Base-by-base conservation (phyloP, 2,797 vertebrate genomes). In the Echeneis naucrates region DNA sequence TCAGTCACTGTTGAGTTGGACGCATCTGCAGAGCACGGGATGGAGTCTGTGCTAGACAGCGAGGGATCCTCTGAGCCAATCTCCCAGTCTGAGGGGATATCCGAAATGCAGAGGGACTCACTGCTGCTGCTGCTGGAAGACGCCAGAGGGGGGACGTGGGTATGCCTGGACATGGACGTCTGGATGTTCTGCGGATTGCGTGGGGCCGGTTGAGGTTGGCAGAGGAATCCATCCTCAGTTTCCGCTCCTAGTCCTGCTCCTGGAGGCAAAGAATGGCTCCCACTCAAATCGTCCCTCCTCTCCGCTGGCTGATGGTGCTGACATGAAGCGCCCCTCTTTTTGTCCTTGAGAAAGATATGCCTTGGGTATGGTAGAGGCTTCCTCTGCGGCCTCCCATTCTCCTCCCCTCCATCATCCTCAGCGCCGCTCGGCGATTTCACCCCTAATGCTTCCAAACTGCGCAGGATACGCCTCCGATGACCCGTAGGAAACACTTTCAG, bases 391-490 rank as follows among this genome's bases (percentile, higher is more conserved):
- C 6, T 7, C 10, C 50, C 14, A 5, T 62, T 68, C 23, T 53
- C 66, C 1, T 2, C 12, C 16, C 33, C 74, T 26, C 27, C 76
- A 17, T 59, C 64, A 19, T 78, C 77, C 11, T 76, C 83, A 10
- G 50, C 78, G 0, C 24, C 71, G 2, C 70, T 59, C 45, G 30
- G 33, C 48, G 23, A 32, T 19, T 35, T 68, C 38, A 89, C 9
- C 23, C 85, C 77, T 0, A 91, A 72, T 0, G 86, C 87, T 42
- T 96, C 94, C 81, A 99, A 78, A 72, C 96, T 96, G 40, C 94
- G 92, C 21, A 99, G 95, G 72, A 99, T 96, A 70, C 98, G 95
- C 56, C 96, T 92, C 0, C 97, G 94, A 74, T 99, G 98, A 35
- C 98, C 98, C 0, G 97, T 98, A 14, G 97, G 98, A 37, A 95